phyloP scores from a whole-genome alignment of 2,888 invertebrate species.

The Idaea straminata region DNA sequence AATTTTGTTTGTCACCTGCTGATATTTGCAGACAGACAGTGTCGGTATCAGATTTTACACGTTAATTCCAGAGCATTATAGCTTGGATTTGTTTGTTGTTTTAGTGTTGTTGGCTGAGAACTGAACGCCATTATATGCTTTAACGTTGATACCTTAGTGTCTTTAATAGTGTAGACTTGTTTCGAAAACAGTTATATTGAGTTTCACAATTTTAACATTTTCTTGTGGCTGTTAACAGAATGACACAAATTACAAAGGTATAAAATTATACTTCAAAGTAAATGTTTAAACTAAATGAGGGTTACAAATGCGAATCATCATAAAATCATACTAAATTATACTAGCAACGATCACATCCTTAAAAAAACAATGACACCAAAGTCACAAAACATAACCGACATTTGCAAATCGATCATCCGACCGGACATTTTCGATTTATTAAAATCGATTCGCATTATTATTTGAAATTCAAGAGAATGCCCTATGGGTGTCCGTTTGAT shows the following conservation, averaged over 20 bases:
- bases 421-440: slow-evolving; percentile 42
- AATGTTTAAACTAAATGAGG: background rate
- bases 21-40: background rate
- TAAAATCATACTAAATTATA: background rate
- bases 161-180: background rate
- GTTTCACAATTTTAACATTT: slow-evolving; percentile 1
- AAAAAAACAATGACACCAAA: background rate
- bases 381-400: background rate
- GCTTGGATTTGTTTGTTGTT: background rate
- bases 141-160: slow-evolving; percentile 1
- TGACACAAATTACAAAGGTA: background rate
- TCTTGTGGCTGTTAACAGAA: background rate
- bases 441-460: slow-evolving; percentile 38
- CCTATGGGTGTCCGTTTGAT: slow-evolving; percentile 70
- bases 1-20: slow-evolving; percentile 7
- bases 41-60: background rate
- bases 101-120: background rate
- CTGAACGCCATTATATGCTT: slow-evolving; percentile 1
- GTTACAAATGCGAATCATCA: background rate
- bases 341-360: background rate
- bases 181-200: slow-evolving; percentile 1
- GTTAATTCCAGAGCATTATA: background rate
- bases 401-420: slow-evolving; percentile 60
- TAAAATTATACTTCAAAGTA: slow-evolving; percentile 1
- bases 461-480: slow-evolving; percentile 61